These are phyloP conservation scores for Drosophila ercepeae DNA, from an alignment of 1,140 invertebrate species.

Conservation along the genomic window DNA sequence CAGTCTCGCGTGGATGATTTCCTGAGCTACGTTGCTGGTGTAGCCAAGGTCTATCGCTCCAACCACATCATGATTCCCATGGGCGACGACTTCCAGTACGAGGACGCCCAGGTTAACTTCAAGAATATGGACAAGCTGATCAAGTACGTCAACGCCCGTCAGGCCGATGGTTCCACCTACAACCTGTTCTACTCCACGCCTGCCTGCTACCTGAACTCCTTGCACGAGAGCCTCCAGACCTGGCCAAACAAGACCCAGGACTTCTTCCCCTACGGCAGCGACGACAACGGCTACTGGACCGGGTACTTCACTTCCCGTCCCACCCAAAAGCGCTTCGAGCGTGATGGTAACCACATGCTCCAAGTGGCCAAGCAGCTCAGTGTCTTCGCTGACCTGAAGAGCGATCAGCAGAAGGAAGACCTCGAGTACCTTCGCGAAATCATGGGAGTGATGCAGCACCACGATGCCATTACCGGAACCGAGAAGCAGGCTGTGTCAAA, in stretches of 20 bases:
- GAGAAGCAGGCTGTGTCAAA: conserved; percentile 95
- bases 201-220: conserved; percentile 94
- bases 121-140: conserved; percentile 96
- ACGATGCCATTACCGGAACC: conserved; percentile 94
- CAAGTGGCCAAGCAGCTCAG: conserved; percentile 88
- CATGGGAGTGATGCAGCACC: conserved; percentile 96
- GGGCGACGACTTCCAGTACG: conserved; percentile 97
- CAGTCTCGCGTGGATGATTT: conserved; percentile 87
- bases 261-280: conserved; percentile 96
- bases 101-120: conserved; percentile 93
- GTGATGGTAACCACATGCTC: conserved; percentile 91
- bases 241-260: conserved; percentile 91
- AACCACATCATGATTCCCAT: conserved; percentile 95
- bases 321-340: conserved; percentile 91
- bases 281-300: conserved; percentile 94
- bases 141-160: conserved; percentile 86
- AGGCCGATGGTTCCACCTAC: conserved; percentile 87
- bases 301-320: conserved; percentile 97
- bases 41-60: conserved; percentile 86
- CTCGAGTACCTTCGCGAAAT: conserved; percentile 72
- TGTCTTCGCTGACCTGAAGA: conserved; percentile 68
- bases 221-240: conserved; percentile 88
- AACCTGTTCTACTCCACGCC: conserved; percentile 87
- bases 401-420: conserved; percentile 50
- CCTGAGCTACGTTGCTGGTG: conserved; percentile 84